These are phyloP conservation scores for Phrynocephalus versicolor DNA, from an alignment of 2,113 vertebrate species.

Conservation along the genomic window DNA sequence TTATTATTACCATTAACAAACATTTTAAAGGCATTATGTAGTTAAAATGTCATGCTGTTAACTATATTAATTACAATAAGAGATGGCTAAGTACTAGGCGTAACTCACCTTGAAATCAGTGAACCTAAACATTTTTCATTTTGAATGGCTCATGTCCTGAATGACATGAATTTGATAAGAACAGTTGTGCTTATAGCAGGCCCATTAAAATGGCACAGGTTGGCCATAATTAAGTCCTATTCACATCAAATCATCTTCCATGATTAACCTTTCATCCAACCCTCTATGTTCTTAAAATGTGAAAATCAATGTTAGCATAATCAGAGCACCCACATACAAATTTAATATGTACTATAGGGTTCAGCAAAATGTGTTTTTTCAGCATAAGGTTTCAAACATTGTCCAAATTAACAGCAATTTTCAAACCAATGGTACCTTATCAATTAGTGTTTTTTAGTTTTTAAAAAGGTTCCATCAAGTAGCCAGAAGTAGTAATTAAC, in stretches of 20 bases:
- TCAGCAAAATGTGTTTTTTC: not conserved
- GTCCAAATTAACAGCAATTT: not conserved
- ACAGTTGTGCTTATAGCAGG: not conserved
- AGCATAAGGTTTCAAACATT: not conserved
- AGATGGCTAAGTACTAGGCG: not conserved
- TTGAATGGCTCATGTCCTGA: not conserved
- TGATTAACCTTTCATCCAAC: no score
- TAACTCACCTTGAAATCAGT: not conserved
- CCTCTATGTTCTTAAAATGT: no score
- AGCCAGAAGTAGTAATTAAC: no score
- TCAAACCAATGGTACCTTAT: not conserved
- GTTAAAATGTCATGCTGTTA: not conserved
- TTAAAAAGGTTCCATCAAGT: not conserved
- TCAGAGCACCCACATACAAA: no score
- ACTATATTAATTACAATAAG: not conserved
- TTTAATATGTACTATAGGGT: no score
- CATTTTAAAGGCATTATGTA: not conserved
- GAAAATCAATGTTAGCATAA: no score
- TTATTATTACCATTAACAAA: constrained; percentile 4
- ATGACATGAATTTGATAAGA: not conserved
- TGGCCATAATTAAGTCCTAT: no score
- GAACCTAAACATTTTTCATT: not conserved
- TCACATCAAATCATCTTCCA: no score
- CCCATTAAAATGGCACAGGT: no score
- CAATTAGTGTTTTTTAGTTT: not conserved